phyloP scores from a whole-genome alignment of 2,113 vertebrate species.

The Hucho hucho region DNA sequence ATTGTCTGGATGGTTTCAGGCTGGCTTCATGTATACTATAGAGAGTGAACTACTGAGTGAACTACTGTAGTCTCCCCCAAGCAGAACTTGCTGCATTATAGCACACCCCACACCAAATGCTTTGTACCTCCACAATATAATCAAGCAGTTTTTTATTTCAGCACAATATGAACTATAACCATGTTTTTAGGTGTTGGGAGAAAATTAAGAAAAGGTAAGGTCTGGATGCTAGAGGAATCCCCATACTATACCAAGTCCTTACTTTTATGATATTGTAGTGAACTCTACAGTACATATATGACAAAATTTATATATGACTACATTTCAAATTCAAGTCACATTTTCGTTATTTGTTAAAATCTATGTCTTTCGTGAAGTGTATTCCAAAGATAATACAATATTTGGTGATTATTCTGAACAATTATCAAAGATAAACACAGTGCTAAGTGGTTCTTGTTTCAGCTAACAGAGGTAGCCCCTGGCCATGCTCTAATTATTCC shows the following conservation, averaged over 20 bases:
- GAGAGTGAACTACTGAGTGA: conserved; percentile 2
- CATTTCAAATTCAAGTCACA: conserved; percentile 55
- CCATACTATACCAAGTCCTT: neutral
- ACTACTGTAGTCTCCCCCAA: conserved; percentile 3
- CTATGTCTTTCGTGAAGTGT: conserved; percentile 29
- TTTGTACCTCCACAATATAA: neutral
- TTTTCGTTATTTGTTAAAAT: neutral
- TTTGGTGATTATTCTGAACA: conserved; percentile 77
- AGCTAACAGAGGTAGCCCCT: conserved; percentile 77
- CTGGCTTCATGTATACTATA: conserved; percentile 6
- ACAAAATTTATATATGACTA: too few relatives aligned
- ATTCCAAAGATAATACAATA: conserved; percentile 64
- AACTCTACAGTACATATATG: neutral
- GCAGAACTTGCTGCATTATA: conserved; percentile 1
- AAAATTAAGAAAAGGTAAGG: neutral
- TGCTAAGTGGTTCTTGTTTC: conserved; percentile 80
- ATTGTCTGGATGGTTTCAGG: conserved; percentile 35
- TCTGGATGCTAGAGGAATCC: neutral
- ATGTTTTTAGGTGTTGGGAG: neutral
- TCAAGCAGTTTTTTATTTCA: neutral
- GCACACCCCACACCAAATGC: neutral
- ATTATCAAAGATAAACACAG: conserved; percentile 83
- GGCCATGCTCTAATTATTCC: conserved; percentile 82
- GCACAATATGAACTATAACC: neutral
- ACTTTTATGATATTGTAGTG: neutral